phyloP scores from a whole-genome alignment of 2,888 invertebrate species.

The Drosophila heteroneura region DNA sequence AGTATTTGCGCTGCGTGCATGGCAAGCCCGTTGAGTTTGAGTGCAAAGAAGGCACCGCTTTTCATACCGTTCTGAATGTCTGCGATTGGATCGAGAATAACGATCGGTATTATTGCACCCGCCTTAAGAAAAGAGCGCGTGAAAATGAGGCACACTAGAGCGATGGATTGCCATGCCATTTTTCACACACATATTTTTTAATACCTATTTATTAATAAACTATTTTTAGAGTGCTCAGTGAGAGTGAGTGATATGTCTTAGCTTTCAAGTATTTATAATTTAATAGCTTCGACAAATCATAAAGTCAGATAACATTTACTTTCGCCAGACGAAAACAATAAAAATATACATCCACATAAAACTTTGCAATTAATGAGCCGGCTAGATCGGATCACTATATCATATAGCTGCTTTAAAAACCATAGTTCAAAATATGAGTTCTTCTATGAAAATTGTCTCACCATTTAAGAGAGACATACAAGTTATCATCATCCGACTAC shows the following conservation, averaged over 20 bases:
- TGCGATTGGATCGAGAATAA: constrained; percentile 94
- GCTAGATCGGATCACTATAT: background rate
- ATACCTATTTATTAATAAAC: constrained; percentile 37
- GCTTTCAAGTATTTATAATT: constrained; percentile 30
- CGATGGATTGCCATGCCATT: constrained; percentile 9
- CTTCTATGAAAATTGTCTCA: background rate
- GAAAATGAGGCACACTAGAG: constrained; percentile 62
- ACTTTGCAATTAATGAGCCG: constrained; percentile 39
- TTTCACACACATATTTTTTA: constrained; percentile 26
- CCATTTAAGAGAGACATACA: background rate
- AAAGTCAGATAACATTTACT: constrained; percentile 47
- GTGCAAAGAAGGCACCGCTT: constrained; percentile 91
- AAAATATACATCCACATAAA: constrained; percentile 48
- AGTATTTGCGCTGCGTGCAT: constrained; percentile 95
- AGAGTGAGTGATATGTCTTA: constrained; percentile 27
- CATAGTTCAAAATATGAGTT: background rate
- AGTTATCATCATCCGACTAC: no score
- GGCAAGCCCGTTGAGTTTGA: constrained; percentile 90
- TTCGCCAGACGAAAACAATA: constrained; percentile 65
- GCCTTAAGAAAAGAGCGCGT: constrained; percentile 58
- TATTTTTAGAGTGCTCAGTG: constrained; percentile 30
- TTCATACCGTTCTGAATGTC: constrained; percentile 89
- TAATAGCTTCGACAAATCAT: constrained; percentile 21
- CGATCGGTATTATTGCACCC: constrained; percentile 86
- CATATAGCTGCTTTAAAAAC: background rate